These are phyloP conservation scores for Chrosomus eos DNA, from an alignment of 2,797 vertebrate species.

Conservation along the genomic window DNA sequence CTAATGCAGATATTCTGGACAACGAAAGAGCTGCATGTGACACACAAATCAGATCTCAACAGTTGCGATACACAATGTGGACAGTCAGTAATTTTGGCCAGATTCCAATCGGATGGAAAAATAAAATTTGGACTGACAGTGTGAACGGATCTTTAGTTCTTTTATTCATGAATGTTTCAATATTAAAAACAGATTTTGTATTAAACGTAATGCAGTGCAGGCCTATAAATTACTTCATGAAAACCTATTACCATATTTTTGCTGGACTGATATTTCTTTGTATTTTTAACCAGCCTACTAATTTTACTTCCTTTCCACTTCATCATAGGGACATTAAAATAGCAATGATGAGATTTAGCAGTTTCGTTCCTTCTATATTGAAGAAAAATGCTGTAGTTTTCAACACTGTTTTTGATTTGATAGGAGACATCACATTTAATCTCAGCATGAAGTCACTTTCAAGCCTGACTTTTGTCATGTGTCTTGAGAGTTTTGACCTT, in stretches of 20 bases:
- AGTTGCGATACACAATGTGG: too few species aligned
- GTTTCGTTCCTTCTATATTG: neutral
- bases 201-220: too few species aligned
- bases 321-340: neutral
- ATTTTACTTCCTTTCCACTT: slow-evolving; percentile 2
- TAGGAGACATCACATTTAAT: neutral
- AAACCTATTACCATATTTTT: neutral
- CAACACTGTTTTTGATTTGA: neutral
- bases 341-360: too few species aligned
- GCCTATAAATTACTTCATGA: neutral
- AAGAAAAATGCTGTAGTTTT: neutral
- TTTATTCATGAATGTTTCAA: neutral
- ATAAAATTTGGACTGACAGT: too few species aligned
- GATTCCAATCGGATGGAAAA: too few species aligned
- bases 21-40: too few species aligned
- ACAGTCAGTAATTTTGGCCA: too few species aligned
- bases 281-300: neutral
- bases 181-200: neutral
- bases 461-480: neutral
- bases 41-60: too few species aligned
- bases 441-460: neutral
- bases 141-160: neutral
- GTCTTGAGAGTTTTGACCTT: neutral
- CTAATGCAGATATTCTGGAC: too few species aligned
- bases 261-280: neutral